Evolutionary conservation across 30 jellyfish, hydroid and myxozoan genomes (phyloP), one percentile per base, ranked within the genome.

Genomic region (Morbakka virulenta): DNA sequence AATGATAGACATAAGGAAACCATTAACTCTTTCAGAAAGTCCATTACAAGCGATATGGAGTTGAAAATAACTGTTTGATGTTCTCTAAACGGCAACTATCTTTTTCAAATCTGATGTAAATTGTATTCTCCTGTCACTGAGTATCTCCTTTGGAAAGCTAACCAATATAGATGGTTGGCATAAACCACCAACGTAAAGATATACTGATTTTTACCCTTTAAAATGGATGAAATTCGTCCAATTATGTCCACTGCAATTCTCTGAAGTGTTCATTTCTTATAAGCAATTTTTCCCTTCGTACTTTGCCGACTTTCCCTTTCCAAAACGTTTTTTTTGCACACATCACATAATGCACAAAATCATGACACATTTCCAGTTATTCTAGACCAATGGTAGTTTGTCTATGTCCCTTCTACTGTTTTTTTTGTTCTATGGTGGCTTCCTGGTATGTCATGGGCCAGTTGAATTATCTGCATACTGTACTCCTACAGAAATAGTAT

Each of bases 31-130:
- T 61, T 74, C 86, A 11, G 30, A 17, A 14, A 74, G 71, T 20
- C 88, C 83, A 64, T 77, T 50, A 2, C 1, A 81, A 81, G 48
- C 63, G 88, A 24, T 77, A 77, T 2, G 83, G 88, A 27, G 67
- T 77, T 2, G 88, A 28, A 4, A 20, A 20, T 6, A 32, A 28
- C 14, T 62, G 48, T 31, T 31, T 30, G 9, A 62, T 1, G 4
- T 29, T 4, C 64, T 50, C 4, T 23, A 74, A 35, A 2, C 65
- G n/a, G 11, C n/a, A 12, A 4, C 52, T 77, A 4, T 52, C 81
- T 33, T 52, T 17, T 57, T 4, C 2, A 31, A 23, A 4, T 74
- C 80, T 2, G 83, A 31, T 20, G 34, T 35, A 62, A 77, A 77
- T 2, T 77, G 36, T 11, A 51, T n/a, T 1, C 82, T 81, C n/a